Evolutionary conservation across 2,113 vertebrate genomes (phyloP), one percentile per base, ranked within the genome.

Genomic region (Notarius quadriscutis): DNA sequence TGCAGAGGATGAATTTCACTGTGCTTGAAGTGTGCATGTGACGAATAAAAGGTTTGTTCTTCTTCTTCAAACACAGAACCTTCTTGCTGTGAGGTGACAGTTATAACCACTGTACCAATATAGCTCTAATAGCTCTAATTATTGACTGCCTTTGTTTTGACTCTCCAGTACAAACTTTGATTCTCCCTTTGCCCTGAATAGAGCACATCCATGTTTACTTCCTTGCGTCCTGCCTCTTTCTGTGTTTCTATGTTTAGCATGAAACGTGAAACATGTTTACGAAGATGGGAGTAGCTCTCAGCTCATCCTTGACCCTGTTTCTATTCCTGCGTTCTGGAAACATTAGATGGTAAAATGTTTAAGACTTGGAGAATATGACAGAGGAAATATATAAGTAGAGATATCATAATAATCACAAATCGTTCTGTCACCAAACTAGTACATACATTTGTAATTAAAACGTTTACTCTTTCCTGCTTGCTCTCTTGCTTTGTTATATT

Each of bases 161-260:
- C 20, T 10, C 20, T 25, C 72, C 1, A 10, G 20, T 25, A 7
- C 60, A 2, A 22, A 74, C 34, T 18, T 41, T 71, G 2, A 34
- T 34, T 71, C 6, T 71, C 1, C 5, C 15, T 8, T 15, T 41
- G 17, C 5, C 63, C 9, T 65, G n/a, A 65, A 65, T 27, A 65
- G 22, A 65, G 22, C 25, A n/a, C 63, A 3, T 60, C 18, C 20
- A 63, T 8, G 72, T 11, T 50, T 75, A 22, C 9, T 75, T 75
- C 1, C 41, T 50, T 50, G 41, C 2, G 15, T 41, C 69, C 11
- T 18, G 69, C 69, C 30, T 34, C 15, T 77, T 77, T 86, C 65
- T 77, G 50, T 30, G 50, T 30, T 48, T 51, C 79, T 9, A 67
- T 75, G 83, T 88, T 88, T 82, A 75, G 57, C 62, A 60, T 86